Base-by-base conservation (phyloP, 1,140 invertebrate genomes). In the Trigoniulus corallinus region DNA sequence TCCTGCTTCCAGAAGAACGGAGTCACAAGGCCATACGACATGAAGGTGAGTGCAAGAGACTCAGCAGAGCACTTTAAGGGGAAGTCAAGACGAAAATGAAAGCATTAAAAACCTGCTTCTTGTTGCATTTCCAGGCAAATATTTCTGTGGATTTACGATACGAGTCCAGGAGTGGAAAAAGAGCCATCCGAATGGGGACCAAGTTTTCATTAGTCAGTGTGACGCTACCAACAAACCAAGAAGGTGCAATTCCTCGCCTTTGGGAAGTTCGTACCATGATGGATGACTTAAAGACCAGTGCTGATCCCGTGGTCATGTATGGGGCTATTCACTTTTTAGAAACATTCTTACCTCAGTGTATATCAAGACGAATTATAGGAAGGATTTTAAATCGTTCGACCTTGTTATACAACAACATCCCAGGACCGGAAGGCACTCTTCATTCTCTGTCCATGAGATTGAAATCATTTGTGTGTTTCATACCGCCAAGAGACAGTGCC, bases 211-310 rank as follows among this genome's bases (percentile, higher is more conserved):
- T 71, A 18, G 67, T 74, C 2, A 57, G 68, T 23, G 53, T 72
- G 2, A 57, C 64, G 3, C 57, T 77, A 22, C 73, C 74, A 10
- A 68, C 71, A 12, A 69, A 68, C 49, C 69, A 67, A 1, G 74
- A 77, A 57, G 74, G 72, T 10, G 69, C 71, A n/a, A 72, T 77
- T 42, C 75, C 75, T 10, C 60, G 74, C n/a, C 63, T 77, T 3
- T 77, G 75, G 75, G 69, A 68, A 27, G 67, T 74, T 20, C 65
- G 73, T 29, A 61, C 67, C 39, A 58, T 62, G 4, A 66, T 75
- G 62, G 69, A 72, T 27, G 61, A 72, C 22, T 60, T 75, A 24
- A 69, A 72, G 57, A 62, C 65, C 1, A 72, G 70, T 37, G 66
- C 73, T 3, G 72, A 75, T 53, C 65, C 72, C 1, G 68, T 72